Base-by-base conservation (phyloP, 1,140 invertebrate species). In the Drosophila watanabei region DNA sequence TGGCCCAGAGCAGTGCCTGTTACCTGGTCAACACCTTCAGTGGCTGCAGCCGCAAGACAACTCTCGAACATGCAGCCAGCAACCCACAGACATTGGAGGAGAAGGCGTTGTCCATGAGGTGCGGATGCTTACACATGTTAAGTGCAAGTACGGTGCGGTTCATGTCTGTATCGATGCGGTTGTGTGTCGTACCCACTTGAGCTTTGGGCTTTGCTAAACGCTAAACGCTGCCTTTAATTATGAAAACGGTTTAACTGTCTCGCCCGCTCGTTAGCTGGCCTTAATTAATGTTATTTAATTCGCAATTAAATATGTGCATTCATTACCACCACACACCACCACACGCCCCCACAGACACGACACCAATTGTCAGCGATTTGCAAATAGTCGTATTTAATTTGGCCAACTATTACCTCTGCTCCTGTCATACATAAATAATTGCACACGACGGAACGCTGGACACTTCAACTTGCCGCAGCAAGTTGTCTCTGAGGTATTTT, bases 281-380 rank as follows among this genome's bases (percentile, higher is more conserved):
- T 57, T 61, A 75, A 85, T 81, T 81, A 79, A 70, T 75, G 75
- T 79, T 56, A 85, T 75, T 79, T 87, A 82, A 87, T 79, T 82
- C 52, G 56, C 64, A 85, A 86, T 82, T 79, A 71, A 78, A 79
- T 79, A 86, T 82, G 79, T 68, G 69, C 79, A 82, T 82, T 63
- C 51, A 85, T 86, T 81, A 68, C 45, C 30, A 33, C 41, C 51
- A 46, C 41, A 56, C 33, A 41, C 32, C 37, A 0, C 5, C n/a
- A 0, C 33, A 52, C 7, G 4, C 20, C 1, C 28, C 10, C 39
- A 20, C 10, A 9, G 20, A 28, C 30, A 52, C 30, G 35, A n/a
- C 37, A 41, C 58, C 56, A 61, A 35, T 69, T 75, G 54, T 62
- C 45, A 64, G 37, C 48, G 54, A 69, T 61, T 79, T 43, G 48